Base-by-base conservation (phyloP, 2,888 invertebrate genomes). In the Ormyrus rosae region DNA sequence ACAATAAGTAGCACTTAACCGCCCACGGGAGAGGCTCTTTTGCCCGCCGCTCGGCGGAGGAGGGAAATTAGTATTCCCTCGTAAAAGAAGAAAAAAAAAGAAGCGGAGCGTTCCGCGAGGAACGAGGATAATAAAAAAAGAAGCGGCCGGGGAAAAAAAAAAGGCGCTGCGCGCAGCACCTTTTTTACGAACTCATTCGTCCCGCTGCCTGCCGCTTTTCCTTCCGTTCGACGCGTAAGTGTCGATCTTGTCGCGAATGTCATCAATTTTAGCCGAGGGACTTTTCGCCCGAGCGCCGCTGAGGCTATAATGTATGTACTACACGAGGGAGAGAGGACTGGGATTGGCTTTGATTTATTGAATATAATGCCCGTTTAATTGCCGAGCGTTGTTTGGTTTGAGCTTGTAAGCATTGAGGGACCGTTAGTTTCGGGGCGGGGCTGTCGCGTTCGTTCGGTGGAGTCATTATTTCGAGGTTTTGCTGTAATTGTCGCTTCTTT, bases 281-380 rank as follows among this genome's bases (percentile, higher is more conserved):
- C 45, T 65, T 70, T 56, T 71, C 11, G 7, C 19, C 3, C 34
- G 6, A 3, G 1, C 34, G 9, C 45, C 9, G 19, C 19, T 19
- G 19, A 19, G 19, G 2, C 19, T 19, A 19, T 1, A 19, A 13
- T 13, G 13, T 13, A 13, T 13, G 13, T 5, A 56, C 65, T 51
- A 19, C 1, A 19, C 19, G 51, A 82, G 83, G 81, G 76, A 80
- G 81, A 85, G 82, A 55, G 34, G 85, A 34, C 86, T 86, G 87
- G 88, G 88, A 86, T 87, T 84, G 68, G 13, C 51, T 45, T 50
- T 71, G 75, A 80, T 76, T 75, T 71, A 76, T 80, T 50, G 65
- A 60, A 70, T 46, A 46, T 46, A 46, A 70, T 58, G 51, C 53
- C 34, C 34, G 34, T 34, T 34, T 34, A 34, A 34, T 34, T 34